Base-by-base conservation (phyloP, 2,888 invertebrate genomes). In the Spicauda simplicius region DNA sequence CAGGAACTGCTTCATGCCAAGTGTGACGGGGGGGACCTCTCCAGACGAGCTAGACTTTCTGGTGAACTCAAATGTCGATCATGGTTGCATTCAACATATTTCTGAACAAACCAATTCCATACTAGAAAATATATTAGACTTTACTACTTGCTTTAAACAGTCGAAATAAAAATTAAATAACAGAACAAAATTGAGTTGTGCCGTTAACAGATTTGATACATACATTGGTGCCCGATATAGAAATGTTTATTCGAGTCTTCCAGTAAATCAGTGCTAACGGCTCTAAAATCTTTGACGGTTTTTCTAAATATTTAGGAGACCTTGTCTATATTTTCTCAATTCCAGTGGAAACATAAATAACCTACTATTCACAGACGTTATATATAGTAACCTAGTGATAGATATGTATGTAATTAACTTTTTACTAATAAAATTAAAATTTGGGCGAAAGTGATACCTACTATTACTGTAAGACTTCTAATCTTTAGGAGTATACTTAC, bases 241-340 rank as follows among this genome's bases (percentile, higher is more conserved):
- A 61, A 60, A 52, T 69, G 72, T 74, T 72, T 74, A 72, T 71
- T 70, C 70, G 54, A 41, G 55, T 56, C 64, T 25, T 18, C 72
- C 59, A 66, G 62, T 73, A 75, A 75, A 77, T 74, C 72, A 71
- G 58, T 64, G 73, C 69, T 57, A 64, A 69, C 70, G 68, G 71
- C 73, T 67, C 70, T 54, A 70, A 74, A 73, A 72, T 74, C 66
- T 67, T 67, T 67, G 61, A 67, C 68, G 68, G 74, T 73, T 77
- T 79, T 77, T 76, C 72, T 80, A 83, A 85, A 86, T 82, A 80
- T 83, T 84, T 84, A 78, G 71, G 76, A 73, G 72, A 80, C 72
- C 74, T 73, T 75, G 76, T 77, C 74, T 72, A 73, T 77, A 76
- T 78, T 77, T 77, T 76, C 76, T 76, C 70, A 25, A 59, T 48